phyloP scores from a whole-genome alignment of 2,113 vertebrate genomes.

The Xenopus laevis region DNA sequence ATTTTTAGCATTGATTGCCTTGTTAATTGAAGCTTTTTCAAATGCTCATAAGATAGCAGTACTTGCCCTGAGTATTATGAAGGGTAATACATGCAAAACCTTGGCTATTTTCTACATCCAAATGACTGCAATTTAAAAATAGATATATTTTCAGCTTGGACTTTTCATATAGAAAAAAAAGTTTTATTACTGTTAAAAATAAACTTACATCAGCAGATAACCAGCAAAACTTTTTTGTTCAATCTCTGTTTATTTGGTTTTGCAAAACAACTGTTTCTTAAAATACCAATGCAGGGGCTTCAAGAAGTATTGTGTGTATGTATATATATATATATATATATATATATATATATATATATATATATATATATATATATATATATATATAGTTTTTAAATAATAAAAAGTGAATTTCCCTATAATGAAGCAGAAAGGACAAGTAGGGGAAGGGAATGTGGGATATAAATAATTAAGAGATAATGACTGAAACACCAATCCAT shows the following conservation, averaged over 20 bases:
- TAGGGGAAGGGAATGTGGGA: slow-evolving; percentile 1
- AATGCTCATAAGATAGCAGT: background rate
- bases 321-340: slow-evolving; percentile 3
- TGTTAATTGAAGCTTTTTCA: too few species aligned
- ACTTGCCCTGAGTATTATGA: background rate
- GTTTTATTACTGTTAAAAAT: slow-evolving; percentile 1
- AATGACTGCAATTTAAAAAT: background rate
- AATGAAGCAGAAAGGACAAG: slow-evolving; percentile 28
- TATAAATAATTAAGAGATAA: slow-evolving; percentile 42
- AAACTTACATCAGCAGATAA: slow-evolving; percentile 7
- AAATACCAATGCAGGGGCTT: background rate
- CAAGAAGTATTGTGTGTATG: too few species aligned
- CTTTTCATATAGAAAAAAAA: background rate
- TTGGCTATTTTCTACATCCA: background rate
- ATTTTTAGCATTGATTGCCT: too few species aligned
- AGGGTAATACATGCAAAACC: background rate
- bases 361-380: too few species aligned
- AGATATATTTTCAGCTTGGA: background rate
- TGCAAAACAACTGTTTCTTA: background rate
- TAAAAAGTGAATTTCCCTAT: slow-evolving; percentile 1
- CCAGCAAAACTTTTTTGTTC: background rate
- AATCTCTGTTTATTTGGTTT: slow-evolving; percentile 15
- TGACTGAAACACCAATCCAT: slow-evolving; percentile 35
- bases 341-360: background rate
- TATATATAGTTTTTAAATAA: too few species aligned